Base-by-base conservation (phyloP, 2,797 vertebrate genomes). In the Onychomys leucogaster region DNA sequence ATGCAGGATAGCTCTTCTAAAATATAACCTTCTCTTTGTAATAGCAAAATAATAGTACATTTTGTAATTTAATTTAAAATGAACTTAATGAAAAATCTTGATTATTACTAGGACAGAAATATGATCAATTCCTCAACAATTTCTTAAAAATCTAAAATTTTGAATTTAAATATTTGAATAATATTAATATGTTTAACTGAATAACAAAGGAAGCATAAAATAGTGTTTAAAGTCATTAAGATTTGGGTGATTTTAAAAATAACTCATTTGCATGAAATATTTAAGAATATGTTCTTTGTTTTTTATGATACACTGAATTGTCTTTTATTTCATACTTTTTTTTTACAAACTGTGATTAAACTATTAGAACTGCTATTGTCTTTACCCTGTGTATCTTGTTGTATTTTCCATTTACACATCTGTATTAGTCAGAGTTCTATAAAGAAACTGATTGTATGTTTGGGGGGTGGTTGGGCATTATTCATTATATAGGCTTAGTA, bases 51-150 rank as follows among this genome's bases (percentile, higher is more conserved):
- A 71, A 84, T 32, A 49, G 52, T 84, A 41, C 1, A 76, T 29
- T 96, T 75, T 87, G 5, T n/a, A 67, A 10, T 11, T 91, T 83
- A 71, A 7, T 90, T 94, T 11, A 87, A 89, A 96, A 92, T 96
- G 4, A 97, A 17, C 75, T 13, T 80, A 25, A 95, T 91, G 27
- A 29, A 87, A 87, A 91, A n/a, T 12, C 8, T 71, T 65, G 19
- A 23, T 87, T 92, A 81, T 13, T 90, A 37, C 2, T 69, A 93
- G 23, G 1, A 82, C 17, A 73, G 29, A 84, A 55, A 23, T 67
- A n/a, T 29, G 41, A 49, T 19, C 43, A 41, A 4, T 5, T 1
- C 16, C 12, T 6, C 52, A 81, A 43, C 5, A 37, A 91, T 37
- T 19, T 21, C 4, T 80, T 67, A n/a, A 34, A 34, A 46, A 76